phyloP scores from a whole-genome alignment of 2,888 invertebrate species.

The Himalopsyche kuldschensis region DNA sequence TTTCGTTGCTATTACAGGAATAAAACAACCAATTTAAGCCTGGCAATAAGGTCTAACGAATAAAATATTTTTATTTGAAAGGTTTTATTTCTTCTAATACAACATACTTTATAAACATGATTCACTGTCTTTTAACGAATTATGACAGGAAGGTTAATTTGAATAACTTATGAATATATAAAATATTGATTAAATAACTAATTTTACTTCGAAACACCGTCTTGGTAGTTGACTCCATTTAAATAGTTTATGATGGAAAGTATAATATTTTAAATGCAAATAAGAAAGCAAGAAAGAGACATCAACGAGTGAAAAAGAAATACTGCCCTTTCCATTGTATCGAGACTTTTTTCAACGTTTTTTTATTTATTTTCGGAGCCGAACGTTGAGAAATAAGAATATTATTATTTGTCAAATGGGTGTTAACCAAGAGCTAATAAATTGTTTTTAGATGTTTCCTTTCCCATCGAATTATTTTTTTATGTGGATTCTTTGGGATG shows the following conservation, averaged over 20 bases:
- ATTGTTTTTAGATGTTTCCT: neutral
- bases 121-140: no score
- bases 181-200: neutral
- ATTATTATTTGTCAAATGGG: conserved; percentile 1
- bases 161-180: no score
- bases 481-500: neutral
- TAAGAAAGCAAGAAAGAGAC: neutral
- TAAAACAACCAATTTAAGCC: no score
- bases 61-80: no score
- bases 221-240: neutral
- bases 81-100: no score
- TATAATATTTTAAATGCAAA: conserved; percentile 1
- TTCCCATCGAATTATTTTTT: neutral
- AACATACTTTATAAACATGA: no score
- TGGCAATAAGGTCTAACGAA: no score
- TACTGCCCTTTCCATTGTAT: neutral
- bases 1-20: no score
- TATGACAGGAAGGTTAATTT: no score
- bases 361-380: neutral
- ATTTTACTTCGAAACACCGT: neutral
- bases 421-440: neutral
- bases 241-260: neutral
- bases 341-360: neutral
- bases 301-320: neutral
- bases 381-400: neutral